Base-by-base conservation (phyloP, 2,888 invertebrate species). In the Drosophila pseudotakahashii region DNA sequence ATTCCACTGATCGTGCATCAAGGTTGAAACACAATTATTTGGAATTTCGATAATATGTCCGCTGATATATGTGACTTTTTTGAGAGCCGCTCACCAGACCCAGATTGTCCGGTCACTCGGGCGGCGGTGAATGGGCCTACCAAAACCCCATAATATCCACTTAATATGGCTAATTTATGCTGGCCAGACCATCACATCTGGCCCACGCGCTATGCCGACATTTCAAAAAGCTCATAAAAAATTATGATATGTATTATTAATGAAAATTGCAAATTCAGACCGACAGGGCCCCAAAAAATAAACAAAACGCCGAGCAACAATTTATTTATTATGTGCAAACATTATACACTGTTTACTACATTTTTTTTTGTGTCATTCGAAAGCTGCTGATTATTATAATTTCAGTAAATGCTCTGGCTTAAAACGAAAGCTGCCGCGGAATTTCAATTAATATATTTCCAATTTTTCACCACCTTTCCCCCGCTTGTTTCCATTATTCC, bases 91-190 rank as follows among this genome's bases (percentile, higher is more conserved):
- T 51, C 44, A 41, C 55, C 50, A 68, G 51, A 58, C 69, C 58
- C 34, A 71, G 61, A 11, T 71, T 62, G 50, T 63, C 71, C 71
- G 47, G 42, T 71, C 71, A 73, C 73, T 63, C 63, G 72, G 41
- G 26, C 47, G 34, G 13, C 45, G 51, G 54, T 53, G 54, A 64
- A 55, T 55, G 73, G 73, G 78, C 83, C 83, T 66, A 76, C 59
- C n/a, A n/a, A 19, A 63, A 77, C 75, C 67, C 52, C 53, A 77
- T 74, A 79, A 66, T 69, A 81, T 73, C 58, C 68, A 64, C 52
- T 55, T 54, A 42, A 75, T 80, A 62, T 70, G 71, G 70, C 72
- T 77, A 87, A 87, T 87, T 84, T 84, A 82, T 87, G 81, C 88
- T 59, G 71, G 55, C 57, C 73, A 37, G 68, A 61, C 62, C 68